phyloP scores from a whole-genome alignment of 2,113 vertebrate genomes.

The Anarhynchus alexandrinus region DNA sequence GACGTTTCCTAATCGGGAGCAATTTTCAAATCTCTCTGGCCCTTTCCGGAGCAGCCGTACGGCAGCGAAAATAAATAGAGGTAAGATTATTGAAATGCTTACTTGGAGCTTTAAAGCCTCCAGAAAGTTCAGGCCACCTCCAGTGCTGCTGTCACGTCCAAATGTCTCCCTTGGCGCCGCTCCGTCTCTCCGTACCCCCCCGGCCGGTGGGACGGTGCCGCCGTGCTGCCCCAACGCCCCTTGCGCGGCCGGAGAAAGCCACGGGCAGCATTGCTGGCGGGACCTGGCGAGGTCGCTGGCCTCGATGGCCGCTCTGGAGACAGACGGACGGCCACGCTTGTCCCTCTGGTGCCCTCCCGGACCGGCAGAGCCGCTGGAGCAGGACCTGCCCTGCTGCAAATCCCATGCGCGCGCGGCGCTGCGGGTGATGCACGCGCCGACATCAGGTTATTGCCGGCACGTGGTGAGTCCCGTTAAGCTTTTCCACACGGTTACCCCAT shows the following conservation, averaged over 20 bases:
- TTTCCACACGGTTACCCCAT: not conserved
- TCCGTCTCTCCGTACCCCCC: not conserved
- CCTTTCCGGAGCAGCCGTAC: not conserved
- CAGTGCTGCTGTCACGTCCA: not conserved
- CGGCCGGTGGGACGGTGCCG: no score
- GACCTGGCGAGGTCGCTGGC: not conserved
- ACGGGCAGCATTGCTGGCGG: not conserved
- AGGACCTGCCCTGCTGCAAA: not conserved
- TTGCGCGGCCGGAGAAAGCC: not conserved
- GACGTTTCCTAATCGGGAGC: not conserved
- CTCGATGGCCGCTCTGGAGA: no score
- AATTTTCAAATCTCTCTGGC: not conserved
- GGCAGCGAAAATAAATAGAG: not conserved
- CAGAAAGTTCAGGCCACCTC: not conserved
- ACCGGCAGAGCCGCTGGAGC: not conserved
- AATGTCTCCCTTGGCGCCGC: not conserved
- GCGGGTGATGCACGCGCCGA: not conserved
- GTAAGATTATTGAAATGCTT: not conserved
- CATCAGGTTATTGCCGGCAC: not conserved
- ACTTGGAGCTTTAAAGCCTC: not conserved
- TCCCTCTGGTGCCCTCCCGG: not conserved
- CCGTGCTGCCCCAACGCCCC: not conserved
- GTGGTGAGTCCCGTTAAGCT: not conserved
- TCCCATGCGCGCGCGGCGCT: not conserved
- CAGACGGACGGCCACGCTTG: accelerated